phyloP scores from a whole-genome alignment of 1,140 invertebrate species.

The Tetragnatha versicolor region DNA sequence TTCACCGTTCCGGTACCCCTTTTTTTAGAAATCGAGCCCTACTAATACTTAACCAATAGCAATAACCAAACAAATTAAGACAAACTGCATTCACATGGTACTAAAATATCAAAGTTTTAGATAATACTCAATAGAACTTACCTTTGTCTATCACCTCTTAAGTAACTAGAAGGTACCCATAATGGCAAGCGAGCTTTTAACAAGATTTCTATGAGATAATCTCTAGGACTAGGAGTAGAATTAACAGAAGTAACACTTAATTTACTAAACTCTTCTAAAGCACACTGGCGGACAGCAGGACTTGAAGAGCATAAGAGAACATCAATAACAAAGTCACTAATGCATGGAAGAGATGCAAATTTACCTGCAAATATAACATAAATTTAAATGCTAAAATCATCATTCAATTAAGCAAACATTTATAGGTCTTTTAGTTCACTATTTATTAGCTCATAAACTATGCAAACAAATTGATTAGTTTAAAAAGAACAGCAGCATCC shows the following conservation, averaged over 20 bases:
- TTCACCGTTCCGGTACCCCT: too few species aligned
- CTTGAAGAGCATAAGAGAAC: constrained; percentile 67
- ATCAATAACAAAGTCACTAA: constrained; percentile 68
- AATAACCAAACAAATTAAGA: too few species aligned
- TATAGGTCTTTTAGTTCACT: too few species aligned
- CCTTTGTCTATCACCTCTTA: constrained; percentile 66
- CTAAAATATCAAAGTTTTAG: not conserved
- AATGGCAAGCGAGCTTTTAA: constrained; percentile 69
- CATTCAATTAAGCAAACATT: too few species aligned
- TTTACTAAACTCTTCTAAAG: constrained; percentile 65
- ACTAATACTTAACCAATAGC: too few species aligned
- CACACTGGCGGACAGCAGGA: constrained; percentile 64
- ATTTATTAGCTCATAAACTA: too few species aligned
- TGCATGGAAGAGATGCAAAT: constrained; percentile 66
- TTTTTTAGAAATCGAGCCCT: too few species aligned
- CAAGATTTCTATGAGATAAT: constrained; percentile 65
- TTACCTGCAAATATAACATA: constrained; percentile 59
- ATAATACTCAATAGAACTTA: constrained; percentile 44
- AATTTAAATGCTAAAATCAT: too few species aligned
- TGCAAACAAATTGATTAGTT: too few species aligned
- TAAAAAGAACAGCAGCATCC: too few species aligned
- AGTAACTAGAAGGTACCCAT: constrained; percentile 67
- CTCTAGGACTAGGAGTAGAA: constrained; percentile 59
- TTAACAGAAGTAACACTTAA: constrained; percentile 61
- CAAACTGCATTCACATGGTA: too few species aligned